phyloP scores from a whole-genome alignment of 2,888 invertebrate species.

The Callyntrura guangdongensis region DNA sequence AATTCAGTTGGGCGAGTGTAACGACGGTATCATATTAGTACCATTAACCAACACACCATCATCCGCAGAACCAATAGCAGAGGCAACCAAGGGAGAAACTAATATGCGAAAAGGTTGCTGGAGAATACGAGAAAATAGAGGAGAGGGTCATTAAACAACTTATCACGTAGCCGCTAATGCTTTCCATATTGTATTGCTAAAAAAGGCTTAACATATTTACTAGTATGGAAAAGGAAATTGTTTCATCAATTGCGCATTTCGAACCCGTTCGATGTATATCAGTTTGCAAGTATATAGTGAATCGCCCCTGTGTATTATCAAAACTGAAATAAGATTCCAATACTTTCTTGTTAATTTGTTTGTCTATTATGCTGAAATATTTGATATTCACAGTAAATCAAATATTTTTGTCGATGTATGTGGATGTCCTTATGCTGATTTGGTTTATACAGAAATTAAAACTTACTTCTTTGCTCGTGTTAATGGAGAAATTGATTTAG shows the following conservation, averaged over 20 bases:
- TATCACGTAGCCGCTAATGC: constrained; percentile 72
- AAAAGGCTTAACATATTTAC: constrained; percentile 67
- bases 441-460: no score
- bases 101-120: constrained; percentile 43
- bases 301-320: no score
- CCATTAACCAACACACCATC: not conserved
- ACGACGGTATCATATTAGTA: not conserved
- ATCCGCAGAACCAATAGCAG: not conserved
- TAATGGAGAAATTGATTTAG: no score
- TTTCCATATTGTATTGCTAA: constrained; percentile 68
- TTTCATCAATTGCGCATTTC: constrained; percentile 33
- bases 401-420: no score
- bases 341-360: no score
- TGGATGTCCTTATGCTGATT: no score
- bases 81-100: not conserved
- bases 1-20: not conserved
- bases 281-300: no score
- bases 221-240: constrained; percentile 35
- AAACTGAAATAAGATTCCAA: no score
- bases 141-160: constrained; percentile 64
- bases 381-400: no score
- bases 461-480: no score
- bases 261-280: no score
- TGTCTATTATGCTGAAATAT: no score
- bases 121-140: constrained; percentile 20